Evolutionary conservation across 2,113 vertebrate genomes (phyloP).

Genomic region (Empidonax traillii): DNA sequence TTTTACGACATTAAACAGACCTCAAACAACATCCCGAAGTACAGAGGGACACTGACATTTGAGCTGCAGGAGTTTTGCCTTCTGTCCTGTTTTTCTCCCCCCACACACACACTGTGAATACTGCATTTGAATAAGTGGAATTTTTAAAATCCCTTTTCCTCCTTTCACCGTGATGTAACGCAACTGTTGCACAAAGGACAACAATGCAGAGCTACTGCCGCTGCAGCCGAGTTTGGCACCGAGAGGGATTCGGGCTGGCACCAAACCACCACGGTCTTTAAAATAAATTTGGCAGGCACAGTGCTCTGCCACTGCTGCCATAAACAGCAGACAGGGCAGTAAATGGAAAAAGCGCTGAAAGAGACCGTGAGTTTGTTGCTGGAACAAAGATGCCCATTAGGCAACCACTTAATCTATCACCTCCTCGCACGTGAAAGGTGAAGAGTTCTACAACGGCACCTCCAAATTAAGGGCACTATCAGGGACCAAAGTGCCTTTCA

Average conservation of each 20-base stretch:
- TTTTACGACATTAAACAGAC: slow-evolving; percentile 10
- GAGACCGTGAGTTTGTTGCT: not conserved
- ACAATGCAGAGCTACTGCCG: slow-evolving; percentile 24
- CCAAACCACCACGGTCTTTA: not conserved
- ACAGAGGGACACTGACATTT: slow-evolving; percentile 22
- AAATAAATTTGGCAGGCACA: slow-evolving; percentile 24
- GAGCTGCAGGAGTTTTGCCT: slow-evolving; percentile 37
- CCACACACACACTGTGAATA: not conserved
- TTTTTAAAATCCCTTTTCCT: slow-evolving; percentile 53
- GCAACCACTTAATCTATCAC: slow-evolving; percentile 34
- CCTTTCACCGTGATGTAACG: slow-evolving; percentile 37
- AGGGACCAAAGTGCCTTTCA: not conserved
- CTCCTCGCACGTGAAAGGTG: slow-evolving; percentile 10
- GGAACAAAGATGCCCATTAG: slow-evolving; percentile 17
- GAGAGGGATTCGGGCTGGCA: slow-evolving; percentile 35
- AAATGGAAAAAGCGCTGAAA: slow-evolving; percentile 39
- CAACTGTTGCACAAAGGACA: slow-evolving; percentile 41
- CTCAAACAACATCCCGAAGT: not conserved
- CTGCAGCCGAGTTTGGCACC: slow-evolving; percentile 37
- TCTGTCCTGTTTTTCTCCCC: not conserved
- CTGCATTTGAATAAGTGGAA: slow-evolving; percentile 18
- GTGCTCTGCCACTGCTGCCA: slow-evolving; percentile 5
- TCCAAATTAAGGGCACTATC: not conserved
- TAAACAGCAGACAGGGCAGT: not conserved
- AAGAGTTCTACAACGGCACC: not conserved